Percentiles rank a stretch among this genome's conserved stretches.
phyloP scores from a whole-genome alignment of 2,797 vertebrate species.

The Ibycter americanus region DNA sequence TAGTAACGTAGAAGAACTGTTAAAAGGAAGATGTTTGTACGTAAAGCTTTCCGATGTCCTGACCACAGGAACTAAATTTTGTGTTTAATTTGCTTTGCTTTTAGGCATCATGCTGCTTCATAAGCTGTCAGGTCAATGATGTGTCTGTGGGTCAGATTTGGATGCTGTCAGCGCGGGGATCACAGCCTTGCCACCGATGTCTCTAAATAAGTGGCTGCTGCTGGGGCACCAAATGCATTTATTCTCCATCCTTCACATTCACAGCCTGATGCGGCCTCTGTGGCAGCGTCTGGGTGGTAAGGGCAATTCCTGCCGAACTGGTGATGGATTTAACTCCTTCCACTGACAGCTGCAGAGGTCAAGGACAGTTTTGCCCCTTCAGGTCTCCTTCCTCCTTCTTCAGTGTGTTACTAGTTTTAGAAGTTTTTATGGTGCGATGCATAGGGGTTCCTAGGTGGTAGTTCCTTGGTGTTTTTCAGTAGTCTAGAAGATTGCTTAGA shows the following conservation, averaged over 20 bases:
- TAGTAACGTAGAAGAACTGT: not conserved
- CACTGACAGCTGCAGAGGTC: fast-evolving
- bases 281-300: too few species aligned
- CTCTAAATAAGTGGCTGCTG: not conserved
- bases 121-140: not conserved
- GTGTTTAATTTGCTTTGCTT: not conserved
- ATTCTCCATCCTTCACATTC: not conserved
- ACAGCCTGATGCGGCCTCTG: not conserved
- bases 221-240: not conserved
- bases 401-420: not conserved
- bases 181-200: fast-evolving
- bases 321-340: not conserved
- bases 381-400: not conserved
- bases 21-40: not conserved
- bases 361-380: not conserved
- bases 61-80: not conserved
- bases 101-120: not conserved
- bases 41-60: not conserved
- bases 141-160: not conserved
- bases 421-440: fast-evolving
- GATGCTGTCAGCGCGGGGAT: not conserved
- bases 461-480: not conserved
- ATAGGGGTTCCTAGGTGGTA: not conserved
- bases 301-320: not conserved
- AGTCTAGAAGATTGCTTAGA: not conserved